A percentile compares a stretch with the other conserved stretches of the same genome.
Conservation (phyloP, 1,140 invertebrate species). For the Zaprionus ornatus region DNA sequence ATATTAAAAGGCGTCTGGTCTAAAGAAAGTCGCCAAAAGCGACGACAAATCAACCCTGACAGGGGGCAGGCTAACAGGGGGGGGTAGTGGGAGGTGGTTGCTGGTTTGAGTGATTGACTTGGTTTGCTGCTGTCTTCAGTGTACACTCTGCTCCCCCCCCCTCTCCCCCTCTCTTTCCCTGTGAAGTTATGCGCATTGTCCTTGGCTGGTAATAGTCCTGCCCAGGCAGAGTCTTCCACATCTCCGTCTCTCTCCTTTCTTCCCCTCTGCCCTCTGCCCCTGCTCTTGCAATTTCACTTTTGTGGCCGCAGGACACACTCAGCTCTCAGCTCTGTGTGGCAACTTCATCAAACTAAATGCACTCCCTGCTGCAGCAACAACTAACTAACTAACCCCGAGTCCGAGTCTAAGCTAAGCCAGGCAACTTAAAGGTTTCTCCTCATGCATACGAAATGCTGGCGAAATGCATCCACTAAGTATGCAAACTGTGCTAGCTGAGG, state of each 20-base stretch:
- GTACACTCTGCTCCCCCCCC: not conserved
- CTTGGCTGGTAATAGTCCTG: constrained; percentile 27
- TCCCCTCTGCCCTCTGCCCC: not conserved
- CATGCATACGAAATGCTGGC: constrained; percentile 67
- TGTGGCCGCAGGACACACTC: constrained; percentile 38
- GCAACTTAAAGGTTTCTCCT: constrained; percentile 73
- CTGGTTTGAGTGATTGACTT: constrained; percentile 77
- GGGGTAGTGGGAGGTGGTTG: not conserved
- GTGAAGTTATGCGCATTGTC: constrained; percentile 22
- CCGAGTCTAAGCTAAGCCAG: constrained; percentile 34
- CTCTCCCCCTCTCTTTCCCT: not conserved
- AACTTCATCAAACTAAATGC: constrained; percentile 73
- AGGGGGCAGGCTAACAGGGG: not conserved
- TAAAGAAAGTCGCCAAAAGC: constrained; percentile 55
- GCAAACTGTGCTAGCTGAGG: not conserved
- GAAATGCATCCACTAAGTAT: constrained; percentile 7
- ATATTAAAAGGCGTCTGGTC: constrained; percentile 78
- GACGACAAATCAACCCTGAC: constrained; percentile 51
- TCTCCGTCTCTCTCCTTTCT: not conserved
- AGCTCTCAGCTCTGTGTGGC: constrained; percentile 11
- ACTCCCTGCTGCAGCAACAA: constrained; percentile 25
- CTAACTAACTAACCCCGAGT: constrained; percentile 46
- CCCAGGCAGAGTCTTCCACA: constrained; percentile 4
- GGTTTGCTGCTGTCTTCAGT: constrained; percentile 32
- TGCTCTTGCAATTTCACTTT: constrained; percentile 56